Evolutionary conservation across 2,888 invertebrate species (phyloP).

Genomic region (Eulithis testata): DNA sequence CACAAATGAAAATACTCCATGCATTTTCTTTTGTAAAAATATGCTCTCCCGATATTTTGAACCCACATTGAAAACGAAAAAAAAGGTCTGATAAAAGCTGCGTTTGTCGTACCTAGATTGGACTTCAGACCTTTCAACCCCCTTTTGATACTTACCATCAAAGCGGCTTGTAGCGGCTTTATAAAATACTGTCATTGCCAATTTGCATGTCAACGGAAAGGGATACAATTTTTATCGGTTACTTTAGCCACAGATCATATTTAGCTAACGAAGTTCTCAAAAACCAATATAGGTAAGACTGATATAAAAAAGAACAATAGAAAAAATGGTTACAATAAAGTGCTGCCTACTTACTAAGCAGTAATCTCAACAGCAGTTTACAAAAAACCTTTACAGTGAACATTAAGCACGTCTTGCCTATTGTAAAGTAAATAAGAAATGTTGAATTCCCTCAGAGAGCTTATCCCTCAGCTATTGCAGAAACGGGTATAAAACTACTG

Average conservation of each 20-base stretch:
- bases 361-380: constrained; percentile 34
- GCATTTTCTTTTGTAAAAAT: not conserved
- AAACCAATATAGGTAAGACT: too few species aligned
- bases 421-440: constrained; percentile 55
- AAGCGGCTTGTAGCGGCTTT: too few species aligned
- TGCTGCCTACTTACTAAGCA: constrained; percentile 15
- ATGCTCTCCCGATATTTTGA: not conserved
- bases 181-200: too few species aligned
- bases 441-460: constrained; percentile 48
- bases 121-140: too few species aligned
- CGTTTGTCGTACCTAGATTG: not conserved
- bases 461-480: constrained; percentile 51
- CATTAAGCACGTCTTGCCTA: constrained; percentile 51
- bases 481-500: constrained; percentile 18
- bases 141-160: too few species aligned
- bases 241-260: too few species aligned
- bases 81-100: not conserved
- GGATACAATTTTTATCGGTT: too few species aligned
- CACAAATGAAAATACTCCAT: not conserved
- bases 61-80: not conserved
- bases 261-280: not conserved
- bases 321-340: constrained; percentile 9
- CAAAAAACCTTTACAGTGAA: constrained; percentile 49
- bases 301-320: not conserved
- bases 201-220: too few species aligned